Conservation (phyloP, 2,113 vertebrate genomes). For the Accipiter cooperii region DNA sequence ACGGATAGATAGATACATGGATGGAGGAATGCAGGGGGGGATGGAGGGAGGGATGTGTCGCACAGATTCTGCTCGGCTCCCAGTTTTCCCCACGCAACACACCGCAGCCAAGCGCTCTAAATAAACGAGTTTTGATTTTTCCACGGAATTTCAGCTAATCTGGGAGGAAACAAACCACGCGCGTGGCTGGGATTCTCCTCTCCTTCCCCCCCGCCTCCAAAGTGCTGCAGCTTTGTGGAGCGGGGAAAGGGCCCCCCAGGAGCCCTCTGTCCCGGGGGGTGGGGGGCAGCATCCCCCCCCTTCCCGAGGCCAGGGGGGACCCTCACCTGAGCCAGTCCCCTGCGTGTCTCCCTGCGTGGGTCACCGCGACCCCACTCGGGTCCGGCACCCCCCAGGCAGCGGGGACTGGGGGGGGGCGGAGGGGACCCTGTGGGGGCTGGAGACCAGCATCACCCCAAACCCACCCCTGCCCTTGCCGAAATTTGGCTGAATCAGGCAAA, state of each 20-base stretch:
- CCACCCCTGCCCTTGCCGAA: not conserved
- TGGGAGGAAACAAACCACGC: not conserved
- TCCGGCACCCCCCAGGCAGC: not conserved
- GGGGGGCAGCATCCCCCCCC: too few species aligned
- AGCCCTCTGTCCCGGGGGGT: too few species aligned
- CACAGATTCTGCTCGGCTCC: not conserved
- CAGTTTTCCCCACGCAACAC: fast-evolving
- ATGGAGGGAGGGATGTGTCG: too few species aligned
- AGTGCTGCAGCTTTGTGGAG: not conserved
- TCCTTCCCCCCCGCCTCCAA: not conserved
- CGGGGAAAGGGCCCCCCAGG: not conserved
- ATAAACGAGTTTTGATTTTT: not conserved
- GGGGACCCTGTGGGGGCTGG: not conserved
- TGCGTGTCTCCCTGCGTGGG: not conserved
- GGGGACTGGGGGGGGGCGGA: too few species aligned
- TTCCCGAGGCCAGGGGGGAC: too few species aligned
- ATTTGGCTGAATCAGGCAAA: not conserved
- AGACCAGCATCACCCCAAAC: not conserved
- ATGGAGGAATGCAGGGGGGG: not conserved
- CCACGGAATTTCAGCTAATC: not conserved
- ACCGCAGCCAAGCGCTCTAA: too few species aligned
- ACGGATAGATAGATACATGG: not conserved
- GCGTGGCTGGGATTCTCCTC: not conserved
- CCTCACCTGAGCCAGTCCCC: not conserved
- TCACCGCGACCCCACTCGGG: not conserved